These are phyloP conservation scores for Smittia sp. DNA, from an alignment of 2,888 invertebrate genomes.

Conservation along the genomic window DNA sequence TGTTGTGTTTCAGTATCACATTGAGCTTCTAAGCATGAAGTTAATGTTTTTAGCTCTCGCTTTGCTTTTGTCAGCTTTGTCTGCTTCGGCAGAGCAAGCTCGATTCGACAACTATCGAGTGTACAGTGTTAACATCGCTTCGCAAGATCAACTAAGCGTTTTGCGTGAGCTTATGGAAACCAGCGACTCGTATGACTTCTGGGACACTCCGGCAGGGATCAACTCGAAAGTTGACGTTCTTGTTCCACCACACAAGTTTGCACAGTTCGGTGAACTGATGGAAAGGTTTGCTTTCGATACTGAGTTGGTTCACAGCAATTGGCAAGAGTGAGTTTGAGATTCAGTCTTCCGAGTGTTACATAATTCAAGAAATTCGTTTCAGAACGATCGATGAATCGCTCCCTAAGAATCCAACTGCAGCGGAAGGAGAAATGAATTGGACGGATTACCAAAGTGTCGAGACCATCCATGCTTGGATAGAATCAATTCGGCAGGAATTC, in stretches of 20 bases:
- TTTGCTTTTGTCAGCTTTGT: neutral
- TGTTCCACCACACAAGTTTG: conserved; percentile 58
- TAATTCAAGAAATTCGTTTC: no score
- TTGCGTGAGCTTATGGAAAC: neutral
- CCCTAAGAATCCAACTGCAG: neutral
- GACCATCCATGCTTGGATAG: neutral
- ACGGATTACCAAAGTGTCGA: neutral
- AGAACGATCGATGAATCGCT: no score
- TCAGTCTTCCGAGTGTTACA: no score
- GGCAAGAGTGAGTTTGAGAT: conserved; percentile 58
- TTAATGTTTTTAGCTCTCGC: neutral
- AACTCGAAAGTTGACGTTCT: conserved; percentile 57
- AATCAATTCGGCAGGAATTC: neutral
- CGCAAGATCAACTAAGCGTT: neutral
- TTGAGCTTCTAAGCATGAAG: neutral
- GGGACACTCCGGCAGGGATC: conserved; percentile 49
- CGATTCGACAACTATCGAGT: conserved; percentile 51
- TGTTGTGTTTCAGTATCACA: no score
- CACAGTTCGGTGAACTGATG: conserved; percentile 51
- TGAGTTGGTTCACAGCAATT: conserved; percentile 56
- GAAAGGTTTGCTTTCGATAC: conserved; percentile 43
- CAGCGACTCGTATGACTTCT: conserved; percentile 21
- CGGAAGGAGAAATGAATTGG: neutral
- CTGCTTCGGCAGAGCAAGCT: conserved; percentile 43
- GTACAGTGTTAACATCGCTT: conserved; percentile 45